Evolutionary conservation across 1,140 invertebrate species (phyloP).

Genomic region (Andricus grossulariae): DNA sequence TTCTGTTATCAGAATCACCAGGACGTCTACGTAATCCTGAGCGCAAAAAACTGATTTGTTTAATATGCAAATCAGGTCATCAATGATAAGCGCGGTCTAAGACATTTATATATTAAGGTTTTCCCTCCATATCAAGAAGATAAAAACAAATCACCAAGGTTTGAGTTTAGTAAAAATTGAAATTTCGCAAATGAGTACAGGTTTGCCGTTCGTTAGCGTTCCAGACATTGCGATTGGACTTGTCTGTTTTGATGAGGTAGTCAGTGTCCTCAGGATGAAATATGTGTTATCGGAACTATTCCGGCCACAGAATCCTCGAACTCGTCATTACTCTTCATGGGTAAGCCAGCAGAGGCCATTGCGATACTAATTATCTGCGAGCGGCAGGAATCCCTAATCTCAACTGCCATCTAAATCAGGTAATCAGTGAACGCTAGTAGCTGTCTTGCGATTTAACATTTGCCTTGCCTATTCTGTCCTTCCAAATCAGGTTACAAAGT

Average conservation of each 20-base stretch:
- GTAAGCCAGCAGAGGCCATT: constrained; percentile 32
- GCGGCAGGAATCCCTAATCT: constrained; percentile 22
- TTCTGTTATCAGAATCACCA: no score
- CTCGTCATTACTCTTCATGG: constrained; percentile 46
- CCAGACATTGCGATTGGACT: background rate
- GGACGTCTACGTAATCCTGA: no score
- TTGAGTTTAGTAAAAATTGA: no score
- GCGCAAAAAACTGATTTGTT: no score
- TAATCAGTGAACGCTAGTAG: constrained; percentile 44
- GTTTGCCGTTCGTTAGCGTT: background rate
- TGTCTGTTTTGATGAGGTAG: constrained; percentile 20
- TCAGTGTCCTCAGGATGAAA: constrained; percentile 9
- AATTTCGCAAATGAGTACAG: background rate
- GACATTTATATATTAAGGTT: no score
- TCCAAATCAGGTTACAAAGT: background rate
- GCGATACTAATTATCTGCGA: constrained; percentile 44
- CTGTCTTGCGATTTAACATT: constrained; percentile 33
- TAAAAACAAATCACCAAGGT: no score
- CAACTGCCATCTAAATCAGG: constrained; percentile 36
- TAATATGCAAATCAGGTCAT: no score
- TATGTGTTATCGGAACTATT: constrained; percentile 20
- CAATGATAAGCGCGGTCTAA: no score
- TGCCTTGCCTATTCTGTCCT: background rate
- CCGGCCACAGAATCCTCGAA: constrained; percentile 31
- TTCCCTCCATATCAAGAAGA: no score